These are phyloP conservation scores for Nemotelus pantherinus DNA, from an alignment of 2,888 invertebrate genomes.

Conservation along the genomic window DNA sequence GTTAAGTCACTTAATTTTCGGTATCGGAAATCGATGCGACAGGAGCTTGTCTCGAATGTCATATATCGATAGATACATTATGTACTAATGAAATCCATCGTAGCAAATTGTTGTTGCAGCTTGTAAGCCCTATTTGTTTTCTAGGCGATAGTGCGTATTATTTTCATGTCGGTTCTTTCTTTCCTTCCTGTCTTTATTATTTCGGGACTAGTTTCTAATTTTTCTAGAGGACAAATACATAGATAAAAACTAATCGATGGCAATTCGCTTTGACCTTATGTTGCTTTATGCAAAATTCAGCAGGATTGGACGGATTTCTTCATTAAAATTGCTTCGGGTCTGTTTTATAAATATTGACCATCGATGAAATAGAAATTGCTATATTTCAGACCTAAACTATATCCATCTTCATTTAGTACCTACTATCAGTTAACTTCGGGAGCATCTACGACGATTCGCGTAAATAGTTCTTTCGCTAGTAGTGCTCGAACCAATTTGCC, in stretches of 20 bases:
- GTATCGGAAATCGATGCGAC: constrained; percentile 3
- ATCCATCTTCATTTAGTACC: no score
- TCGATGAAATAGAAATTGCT: no score
- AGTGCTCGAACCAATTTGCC: background rate
- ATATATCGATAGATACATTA: constrained; percentile 6
- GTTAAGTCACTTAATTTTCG: constrained; percentile 4
- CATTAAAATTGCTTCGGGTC: no score
- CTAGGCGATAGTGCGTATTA: background rate
- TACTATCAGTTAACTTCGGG: no score
- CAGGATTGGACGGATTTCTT: no score
- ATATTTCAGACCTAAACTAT: no score
- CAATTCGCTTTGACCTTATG: no score
- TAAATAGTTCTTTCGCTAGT: background rate
- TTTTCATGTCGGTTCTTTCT: constrained; percentile 33
- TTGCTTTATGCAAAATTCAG: no score
- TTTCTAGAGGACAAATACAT: background rate
- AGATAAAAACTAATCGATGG: no score
- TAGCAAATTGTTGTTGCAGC: background rate
- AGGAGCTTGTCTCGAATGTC: constrained; percentile 6
- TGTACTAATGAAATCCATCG: constrained; percentile 21
- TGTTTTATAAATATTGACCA: no score
- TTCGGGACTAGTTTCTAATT: constrained; percentile 28
- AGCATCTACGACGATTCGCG: no score
- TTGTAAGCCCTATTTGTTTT: constrained; percentile 15
- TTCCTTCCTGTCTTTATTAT: background rate